Base-by-base conservation (phyloP, 2,888 invertebrate genomes). In the Cartodere bifasciata region DNA sequence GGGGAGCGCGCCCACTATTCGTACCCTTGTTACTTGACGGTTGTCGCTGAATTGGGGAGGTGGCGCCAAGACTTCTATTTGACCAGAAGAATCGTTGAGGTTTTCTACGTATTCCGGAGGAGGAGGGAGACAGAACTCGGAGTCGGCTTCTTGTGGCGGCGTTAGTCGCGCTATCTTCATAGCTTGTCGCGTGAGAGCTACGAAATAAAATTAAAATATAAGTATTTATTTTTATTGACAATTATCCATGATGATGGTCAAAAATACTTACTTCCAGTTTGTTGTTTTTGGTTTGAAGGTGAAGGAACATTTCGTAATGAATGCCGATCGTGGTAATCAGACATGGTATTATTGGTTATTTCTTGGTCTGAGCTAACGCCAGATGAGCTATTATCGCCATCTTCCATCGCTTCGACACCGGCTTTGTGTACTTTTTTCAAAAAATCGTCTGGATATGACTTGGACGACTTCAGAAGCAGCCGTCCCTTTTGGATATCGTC, bases 11-110 rank as follows among this genome's bases (percentile, higher is more conserved):
- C 82, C 85, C 31, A 87, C 83, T 43, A 87, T 85, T 45, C 86
- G 70, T 32, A 83, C 85, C 46, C 78, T 70, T 23, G 65, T 64
- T 45, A 68, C 67, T 40, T 57, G 63, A 32, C 65, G 58, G 42
- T 69, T 69, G 63, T 88, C 88, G 60, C 83, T 85, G 64, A 90
- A 90, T 62, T 90, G 88, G 21, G 88, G 88, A 20, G 88, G 90
- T 21, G 88, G 88, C 13, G 86, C 85, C 40, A 83, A 65, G 29
- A 76, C 65, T 35, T 73, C 70, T 39, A 69, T 70, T 21, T 42
- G 46, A n/a, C 41, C 27, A 36, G 24, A 54, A 37, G 54, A 44
- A 32, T 52, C 54, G 37, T 52, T 52, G 23, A 61, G 61, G 26
- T 55, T 53, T 16, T 63, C 66, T 28, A 64, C 64, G 44, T 71